These are phyloP conservation scores for Columbina picui DNA, from an alignment of 2,113 vertebrate genomes.

Conservation along the genomic window DNA sequence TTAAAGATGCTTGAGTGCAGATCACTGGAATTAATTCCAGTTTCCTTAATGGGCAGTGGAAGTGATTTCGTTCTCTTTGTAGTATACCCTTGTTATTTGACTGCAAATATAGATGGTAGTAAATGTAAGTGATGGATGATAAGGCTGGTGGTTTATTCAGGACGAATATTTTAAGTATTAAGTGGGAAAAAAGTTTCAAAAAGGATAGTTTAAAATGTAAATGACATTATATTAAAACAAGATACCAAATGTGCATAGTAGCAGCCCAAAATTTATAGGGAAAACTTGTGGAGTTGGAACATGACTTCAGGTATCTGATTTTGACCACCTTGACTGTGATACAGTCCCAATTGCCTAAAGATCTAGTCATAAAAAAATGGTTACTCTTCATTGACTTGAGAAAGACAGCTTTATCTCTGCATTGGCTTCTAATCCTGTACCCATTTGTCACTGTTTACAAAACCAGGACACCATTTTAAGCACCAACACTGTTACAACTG, in stretches of 20 bases:
- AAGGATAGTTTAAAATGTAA: not conserved
- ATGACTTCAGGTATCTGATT: not conserved
- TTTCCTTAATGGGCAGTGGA: conserved; percentile 27
- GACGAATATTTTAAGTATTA: not conserved
- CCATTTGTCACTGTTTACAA: not conserved
- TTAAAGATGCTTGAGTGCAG: conserved; percentile 21
- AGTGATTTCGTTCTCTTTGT: conserved; percentile 39
- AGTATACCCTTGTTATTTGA: not conserved
- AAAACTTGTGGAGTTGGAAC: not conserved
- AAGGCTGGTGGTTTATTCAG: not conserved
- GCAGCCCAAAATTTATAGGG: not conserved
- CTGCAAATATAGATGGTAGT: not conserved
- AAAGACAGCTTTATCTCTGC: not conserved
- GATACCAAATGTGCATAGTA: not conserved
- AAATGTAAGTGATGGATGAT: not conserved
- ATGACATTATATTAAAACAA: not conserved
- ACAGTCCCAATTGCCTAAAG: not conserved
- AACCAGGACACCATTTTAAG: not conserved
- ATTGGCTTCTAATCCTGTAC: not conserved
- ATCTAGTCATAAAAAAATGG: not conserved
- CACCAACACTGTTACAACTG: not conserved
- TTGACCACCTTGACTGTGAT: not conserved
- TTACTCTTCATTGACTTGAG: not conserved
- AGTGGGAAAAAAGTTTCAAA: not conserved
- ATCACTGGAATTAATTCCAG: conserved; percentile 42